Conservation (phyloP, 2,797 vertebrate genomes). For the Cryptoprocta ferox region DNA sequence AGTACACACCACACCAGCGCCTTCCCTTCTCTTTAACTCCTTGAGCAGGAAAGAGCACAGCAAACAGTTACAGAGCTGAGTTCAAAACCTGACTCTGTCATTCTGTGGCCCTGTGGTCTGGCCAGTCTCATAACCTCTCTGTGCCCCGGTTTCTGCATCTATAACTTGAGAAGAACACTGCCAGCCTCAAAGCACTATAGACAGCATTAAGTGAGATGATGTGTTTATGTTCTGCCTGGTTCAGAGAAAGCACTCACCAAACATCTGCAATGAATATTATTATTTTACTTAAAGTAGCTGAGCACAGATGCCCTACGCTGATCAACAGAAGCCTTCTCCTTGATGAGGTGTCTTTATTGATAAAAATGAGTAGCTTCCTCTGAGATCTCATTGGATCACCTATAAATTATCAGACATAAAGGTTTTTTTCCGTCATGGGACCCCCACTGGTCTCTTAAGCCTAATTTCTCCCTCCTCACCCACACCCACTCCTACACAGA, state of each 20-base stretch:
- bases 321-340: neutral
- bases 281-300: neutral
- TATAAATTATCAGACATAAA: neutral
- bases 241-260: neutral
- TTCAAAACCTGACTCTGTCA: neutral
- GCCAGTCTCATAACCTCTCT: neutral
- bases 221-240: neutral
- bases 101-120: neutral
- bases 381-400: neutral
- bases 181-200: neutral
- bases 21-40: neutral
- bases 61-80: neutral
- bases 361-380: neutral
- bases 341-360: neutral
- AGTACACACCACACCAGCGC: neutral
- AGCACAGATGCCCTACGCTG: neutral
- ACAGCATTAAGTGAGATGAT: neutral
- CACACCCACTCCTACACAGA: neutral
- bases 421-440: too few species aligned
- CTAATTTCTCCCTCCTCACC: neutral
- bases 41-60: neutral
- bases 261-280: neutral
- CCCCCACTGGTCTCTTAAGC: neutral
- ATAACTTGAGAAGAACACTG: neutral
- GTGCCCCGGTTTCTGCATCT: neutral